Base-by-base conservation (phyloP, 2,113 vertebrate species). In the Oreocharis arfaki region DNA sequence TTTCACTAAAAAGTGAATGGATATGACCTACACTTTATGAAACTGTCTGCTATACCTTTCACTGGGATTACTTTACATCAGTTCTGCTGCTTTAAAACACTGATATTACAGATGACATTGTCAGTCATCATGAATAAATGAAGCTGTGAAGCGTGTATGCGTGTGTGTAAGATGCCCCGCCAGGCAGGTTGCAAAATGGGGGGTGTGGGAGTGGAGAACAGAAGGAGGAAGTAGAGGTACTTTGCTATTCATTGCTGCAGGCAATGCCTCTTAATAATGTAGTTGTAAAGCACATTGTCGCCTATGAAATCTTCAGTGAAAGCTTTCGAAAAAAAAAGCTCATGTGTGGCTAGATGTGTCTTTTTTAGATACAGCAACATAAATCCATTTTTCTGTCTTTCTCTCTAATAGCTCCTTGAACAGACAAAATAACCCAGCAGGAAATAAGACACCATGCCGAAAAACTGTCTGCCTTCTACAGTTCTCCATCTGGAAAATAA, bases 401-500 rank as follows among this genome's bases (percentile, higher is more conserved):
- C 56, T 33, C 69, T 93, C 83, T 75, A 60, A 82, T 35, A 88
- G 57, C 60, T 95, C 75, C 75, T 93, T 50, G 57, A 47, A 77
- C 35, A 95, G 89, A 77, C 50, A 83, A 77, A 95, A 94, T 70
- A 90, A 73, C 69, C 63, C 94, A 93, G 59, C 59, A 94, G 69
- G 87, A 94, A 93, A 97, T 91, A 84, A 88, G 86, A 96, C 69
- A 79, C 82, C 91, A 81, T 71, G 95, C 82, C 94, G 92, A 95
- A 90, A 96, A 96, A 95, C 88, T 93, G 80, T 80, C 59, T 93
- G 84, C 94, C 32, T 91, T 91, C 93, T 81, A 53, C 74, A 95
- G 95, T 92, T 71, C 78, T 94, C 78, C 33, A 41, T 98, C 97
- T 98, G 98, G 97, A 97, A 97, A 98, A 97, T 64, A 65, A 86